Percentiles rank a stretch among this genome's conserved stretches.
Evolutionary conservation across 2,888 invertebrate genomes (phyloP).

Genomic region (Helobdella robusta): DNA sequence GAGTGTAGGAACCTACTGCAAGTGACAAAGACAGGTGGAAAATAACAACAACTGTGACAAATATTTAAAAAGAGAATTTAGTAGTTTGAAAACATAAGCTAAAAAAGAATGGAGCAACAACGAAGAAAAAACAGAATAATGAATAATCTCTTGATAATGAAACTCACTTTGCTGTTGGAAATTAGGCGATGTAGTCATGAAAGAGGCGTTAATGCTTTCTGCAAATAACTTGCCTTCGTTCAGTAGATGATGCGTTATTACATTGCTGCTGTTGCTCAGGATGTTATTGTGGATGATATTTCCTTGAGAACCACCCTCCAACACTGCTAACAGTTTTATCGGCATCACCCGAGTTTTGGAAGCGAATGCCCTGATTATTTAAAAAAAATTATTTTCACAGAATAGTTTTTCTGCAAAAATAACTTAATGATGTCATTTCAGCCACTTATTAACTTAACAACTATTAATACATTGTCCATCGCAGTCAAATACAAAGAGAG

Average conservation of each 20-base stretch:
- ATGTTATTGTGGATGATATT: too few species aligned
- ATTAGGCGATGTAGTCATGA: constrained; percentile 71
- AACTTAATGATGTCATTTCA: too few species aligned
- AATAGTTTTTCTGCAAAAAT: too few species aligned
- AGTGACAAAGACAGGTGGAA: not conserved
- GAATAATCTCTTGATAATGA: constrained; percentile 5
- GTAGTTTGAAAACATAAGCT: not conserved
- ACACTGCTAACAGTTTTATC: constrained; percentile 82
- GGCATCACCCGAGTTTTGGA: constrained; percentile 87
- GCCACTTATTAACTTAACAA: too few species aligned
- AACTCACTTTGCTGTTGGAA: constrained; percentile 73
- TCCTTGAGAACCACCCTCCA: too few species aligned
- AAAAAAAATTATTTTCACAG: constrained; percentile 1
- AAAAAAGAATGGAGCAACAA: not conserved
- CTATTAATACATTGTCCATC: too few species aligned
- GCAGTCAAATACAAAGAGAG: too few species aligned
- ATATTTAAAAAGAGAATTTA: not conserved
- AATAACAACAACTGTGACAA: not conserved
- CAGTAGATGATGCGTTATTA: constrained; percentile 76
- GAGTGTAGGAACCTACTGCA: constrained; percentile 80
- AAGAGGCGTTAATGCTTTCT: constrained; percentile 77
- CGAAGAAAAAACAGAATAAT: constrained; percentile 5
- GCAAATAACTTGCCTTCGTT: constrained; percentile 87
- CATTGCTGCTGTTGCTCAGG: constrained; percentile 57
- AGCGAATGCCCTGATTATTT: constrained; percentile 66